These are phyloP conservation scores for Lonchura striata DNA, from an alignment of 2,113 vertebrate species.

Conservation along the genomic window DNA sequence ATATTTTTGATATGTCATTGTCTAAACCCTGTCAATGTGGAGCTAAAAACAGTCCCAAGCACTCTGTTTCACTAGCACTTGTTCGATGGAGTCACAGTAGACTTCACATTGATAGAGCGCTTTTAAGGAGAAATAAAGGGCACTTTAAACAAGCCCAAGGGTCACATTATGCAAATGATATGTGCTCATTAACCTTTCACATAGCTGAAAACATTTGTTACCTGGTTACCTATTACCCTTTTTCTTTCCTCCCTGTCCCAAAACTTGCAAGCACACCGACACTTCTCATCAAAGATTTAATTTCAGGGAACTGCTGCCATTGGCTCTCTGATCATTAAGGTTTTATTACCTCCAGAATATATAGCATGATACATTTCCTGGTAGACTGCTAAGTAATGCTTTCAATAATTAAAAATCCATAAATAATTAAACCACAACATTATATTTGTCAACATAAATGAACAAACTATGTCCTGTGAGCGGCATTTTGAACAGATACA, in stretches of 20 bases:
- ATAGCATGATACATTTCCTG: slow-evolving; percentile 41
- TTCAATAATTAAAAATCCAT: slow-evolving; percentile 67
- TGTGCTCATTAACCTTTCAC: slow-evolving; percentile 17
- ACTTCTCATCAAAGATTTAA: slow-evolving; percentile 39
- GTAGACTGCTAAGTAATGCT: slow-evolving; percentile 35
- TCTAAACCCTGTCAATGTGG: background rate
- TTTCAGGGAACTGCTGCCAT: background rate
- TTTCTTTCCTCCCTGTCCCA: background rate
- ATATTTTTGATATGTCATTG: background rate
- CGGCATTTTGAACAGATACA: background rate
- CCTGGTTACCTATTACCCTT: slow-evolving; percentile 18
- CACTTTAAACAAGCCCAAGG: background rate
- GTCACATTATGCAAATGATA: background rate
- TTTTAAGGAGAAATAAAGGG: slow-evolving; percentile 17
- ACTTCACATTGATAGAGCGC: background rate
- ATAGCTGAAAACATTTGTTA: slow-evolving; percentile 13
- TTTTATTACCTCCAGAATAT: slow-evolving; percentile 41
- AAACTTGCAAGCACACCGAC: background rate
- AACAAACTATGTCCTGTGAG: slow-evolving; percentile 2
- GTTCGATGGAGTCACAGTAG: background rate
- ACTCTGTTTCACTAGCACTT: background rate
- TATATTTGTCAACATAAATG: slow-evolving; percentile 57
- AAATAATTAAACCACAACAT: slow-evolving; percentile 61
- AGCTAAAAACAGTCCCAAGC: background rate
- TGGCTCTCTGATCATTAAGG: slow-evolving; percentile 22